Base-by-base conservation (phyloP, 2,113 vertebrate species). In the Puntigrus tetrazona region DNA sequence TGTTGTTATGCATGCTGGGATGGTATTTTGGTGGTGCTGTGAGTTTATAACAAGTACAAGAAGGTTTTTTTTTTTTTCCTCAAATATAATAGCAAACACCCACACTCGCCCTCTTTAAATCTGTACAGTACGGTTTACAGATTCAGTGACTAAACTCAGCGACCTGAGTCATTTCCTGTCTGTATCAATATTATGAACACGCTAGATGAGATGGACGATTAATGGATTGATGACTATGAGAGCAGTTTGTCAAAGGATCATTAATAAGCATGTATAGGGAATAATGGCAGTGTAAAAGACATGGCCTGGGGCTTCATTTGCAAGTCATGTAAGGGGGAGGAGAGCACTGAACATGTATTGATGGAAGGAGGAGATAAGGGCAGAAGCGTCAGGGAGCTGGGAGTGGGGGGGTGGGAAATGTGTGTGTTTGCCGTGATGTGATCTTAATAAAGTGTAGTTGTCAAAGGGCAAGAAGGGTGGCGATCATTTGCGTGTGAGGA, bases 261-360 rank as follows among this genome's bases (percentile, higher is more conserved):
- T 38, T 36, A 5, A n/a, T 4, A 84, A 25, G n/a, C 34, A 13
- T 65, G 13, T 31, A 1, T 22, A n/a, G 36, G 57, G 65, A 77
- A 50, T 67, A 34, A 63, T 36, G 11, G 20, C 38, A 45, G 55
- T 38, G 13, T 52, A 9, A 34, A 52, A 67, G 13, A n/a, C 57
- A 11, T 63, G 9, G 72, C 82, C 83, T 55, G n/a, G 36, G 74
- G 82, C 74, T 84, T 29, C 43, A 27, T 84, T 84, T 77, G 38
- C 52, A 47, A 78, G 72, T 41, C 36, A 16, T 81, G 78, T 13
- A 45, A n/a, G 61, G 63, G 63, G 61, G 61, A 79, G 77, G 57
- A 63, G 76, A 78, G 41, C 70, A 50, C 38, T 57, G 14, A 43
- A 27, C 16, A 72, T 74, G 72, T 67, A 65, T 76, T 81, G 72